Evolutionary conservation across 2,888 invertebrate genomes (phyloP).

Genomic region (Allacma fusca): DNA sequence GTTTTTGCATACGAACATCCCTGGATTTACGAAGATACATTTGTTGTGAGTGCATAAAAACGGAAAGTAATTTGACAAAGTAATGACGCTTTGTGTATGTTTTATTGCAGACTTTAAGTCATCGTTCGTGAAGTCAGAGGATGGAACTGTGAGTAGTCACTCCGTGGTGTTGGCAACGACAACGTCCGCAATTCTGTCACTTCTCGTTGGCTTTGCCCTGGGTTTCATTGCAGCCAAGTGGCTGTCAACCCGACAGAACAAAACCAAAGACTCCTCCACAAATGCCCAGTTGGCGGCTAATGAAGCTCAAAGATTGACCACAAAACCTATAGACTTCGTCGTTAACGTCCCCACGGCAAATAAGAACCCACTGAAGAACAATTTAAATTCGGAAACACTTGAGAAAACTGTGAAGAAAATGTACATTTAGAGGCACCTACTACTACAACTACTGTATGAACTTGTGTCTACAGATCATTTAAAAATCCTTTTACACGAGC

Average conservation of each 20-base stretch:
- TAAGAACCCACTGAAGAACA: constrained; percentile 57
- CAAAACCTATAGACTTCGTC: constrained; percentile 58
- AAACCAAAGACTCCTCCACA: constrained; percentile 50
- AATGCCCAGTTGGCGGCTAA: constrained; percentile 58
- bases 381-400: constrained; percentile 59
- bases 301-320: constrained; percentile 59
- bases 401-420: constrained; percentile 60
- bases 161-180: constrained; percentile 57
- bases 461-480: too few relatives aligned
- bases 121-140: constrained; percentile 47
- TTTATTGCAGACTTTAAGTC: constrained; percentile 52
- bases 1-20: too few relatives aligned
- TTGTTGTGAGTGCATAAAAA: not conserved
- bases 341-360: constrained; percentile 56
- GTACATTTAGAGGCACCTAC: constrained; percentile 53
- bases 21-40: too few relatives aligned
- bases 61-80: not conserved
- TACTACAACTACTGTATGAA: too few relatives aligned
- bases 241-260: constrained; percentile 50
- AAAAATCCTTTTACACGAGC: too few relatives aligned
- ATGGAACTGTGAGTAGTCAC: constrained; percentile 49
- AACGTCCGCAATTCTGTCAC: constrained; percentile 55
- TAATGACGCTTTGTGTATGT: constrained; percentile 4
- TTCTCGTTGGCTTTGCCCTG: constrained; percentile 56
- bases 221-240: constrained; percentile 56